Evolutionary conservation across 2,797 vertebrate genomes (phyloP).

Genomic region (Peromyscus aztecus): DNA sequence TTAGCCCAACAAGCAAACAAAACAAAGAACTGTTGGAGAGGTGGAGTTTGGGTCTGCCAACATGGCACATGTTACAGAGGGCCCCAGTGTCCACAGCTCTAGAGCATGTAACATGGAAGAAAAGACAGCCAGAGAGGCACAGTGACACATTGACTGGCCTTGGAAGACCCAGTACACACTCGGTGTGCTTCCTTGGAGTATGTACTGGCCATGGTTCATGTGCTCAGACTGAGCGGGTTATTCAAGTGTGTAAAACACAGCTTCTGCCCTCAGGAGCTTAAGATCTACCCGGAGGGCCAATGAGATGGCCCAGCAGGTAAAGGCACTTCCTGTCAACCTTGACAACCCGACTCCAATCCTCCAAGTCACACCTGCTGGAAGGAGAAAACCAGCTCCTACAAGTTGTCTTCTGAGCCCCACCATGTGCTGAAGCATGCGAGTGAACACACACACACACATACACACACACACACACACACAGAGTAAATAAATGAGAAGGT

Average conservation of each 20-base stretch:
- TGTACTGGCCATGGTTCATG: background rate
- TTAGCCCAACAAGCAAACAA: conserved; percentile 78
- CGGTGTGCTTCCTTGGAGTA: background rate
- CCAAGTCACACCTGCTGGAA: background rate
- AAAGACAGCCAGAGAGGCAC: background rate
- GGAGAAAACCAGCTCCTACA: background rate
- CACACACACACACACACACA: background rate
- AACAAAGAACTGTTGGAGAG: conserved; percentile 80
- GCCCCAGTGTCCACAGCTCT: conserved; percentile 55
- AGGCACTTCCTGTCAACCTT: background rate
- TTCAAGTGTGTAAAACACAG: background rate
- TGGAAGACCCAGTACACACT: background rate
- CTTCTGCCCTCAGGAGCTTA: background rate
- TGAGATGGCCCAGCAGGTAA: background rate
- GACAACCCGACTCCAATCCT: background rate
- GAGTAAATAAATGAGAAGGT: background rate
- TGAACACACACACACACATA: background rate
- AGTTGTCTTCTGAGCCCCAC: background rate
- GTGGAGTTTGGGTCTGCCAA: conserved; percentile 79
- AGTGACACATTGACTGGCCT: background rate
- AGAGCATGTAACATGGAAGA: background rate
- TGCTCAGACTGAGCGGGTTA: background rate
- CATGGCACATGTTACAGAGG: conserved; percentile 62
- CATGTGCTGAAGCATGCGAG: no score
- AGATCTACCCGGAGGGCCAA: background rate